Conservation (phyloP, 2,888 invertebrate genomes). For the Leuctra nigra region DNA sequence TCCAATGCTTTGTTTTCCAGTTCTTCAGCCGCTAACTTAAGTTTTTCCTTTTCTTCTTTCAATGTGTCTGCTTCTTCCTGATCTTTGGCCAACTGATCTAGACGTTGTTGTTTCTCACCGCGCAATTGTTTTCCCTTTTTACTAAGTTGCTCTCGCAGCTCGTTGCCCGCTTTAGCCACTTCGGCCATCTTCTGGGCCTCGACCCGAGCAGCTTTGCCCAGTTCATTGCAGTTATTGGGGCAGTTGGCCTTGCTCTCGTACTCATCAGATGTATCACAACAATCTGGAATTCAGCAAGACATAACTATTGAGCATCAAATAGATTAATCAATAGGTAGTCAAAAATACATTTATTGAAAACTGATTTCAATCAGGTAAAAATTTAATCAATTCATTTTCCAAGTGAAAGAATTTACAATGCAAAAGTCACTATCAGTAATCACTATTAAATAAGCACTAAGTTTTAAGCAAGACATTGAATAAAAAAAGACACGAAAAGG, state of each 20-base stretch:
- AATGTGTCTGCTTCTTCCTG: constrained; percentile 70
- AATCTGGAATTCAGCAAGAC: constrained; percentile 55
- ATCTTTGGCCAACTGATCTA: constrained; percentile 63
- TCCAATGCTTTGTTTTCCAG: constrained; percentile 69
- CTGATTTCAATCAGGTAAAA: not conserved
- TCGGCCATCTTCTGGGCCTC: constrained; percentile 66
- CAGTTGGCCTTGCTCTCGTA: constrained; percentile 53
- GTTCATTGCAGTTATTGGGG: constrained; percentile 69
- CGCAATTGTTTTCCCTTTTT: constrained; percentile 67
- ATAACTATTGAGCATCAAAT: not conserved
- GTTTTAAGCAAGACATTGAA: too few relatives aligned
- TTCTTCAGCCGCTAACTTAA: constrained; percentile 66
- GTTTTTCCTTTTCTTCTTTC: constrained; percentile 65
- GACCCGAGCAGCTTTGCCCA: constrained; percentile 68
- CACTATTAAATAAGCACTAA: too few relatives aligned
- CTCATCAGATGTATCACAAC: constrained; percentile 56
- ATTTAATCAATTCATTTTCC: too few relatives aligned
- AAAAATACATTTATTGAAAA: not conserved
- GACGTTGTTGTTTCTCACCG: constrained; percentile 59
- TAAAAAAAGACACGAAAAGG: too few relatives aligned
- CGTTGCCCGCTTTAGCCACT: constrained; percentile 70
- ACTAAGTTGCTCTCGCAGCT: constrained; percentile 65
- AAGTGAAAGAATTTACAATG: too few relatives aligned
- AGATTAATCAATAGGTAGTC: not conserved
- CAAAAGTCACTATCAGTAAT: too few relatives aligned